These are phyloP conservation scores for Chascanopsetta lugubris DNA, from an alignment of 2,113 vertebrate genomes.

Conservation along the genomic window DNA sequence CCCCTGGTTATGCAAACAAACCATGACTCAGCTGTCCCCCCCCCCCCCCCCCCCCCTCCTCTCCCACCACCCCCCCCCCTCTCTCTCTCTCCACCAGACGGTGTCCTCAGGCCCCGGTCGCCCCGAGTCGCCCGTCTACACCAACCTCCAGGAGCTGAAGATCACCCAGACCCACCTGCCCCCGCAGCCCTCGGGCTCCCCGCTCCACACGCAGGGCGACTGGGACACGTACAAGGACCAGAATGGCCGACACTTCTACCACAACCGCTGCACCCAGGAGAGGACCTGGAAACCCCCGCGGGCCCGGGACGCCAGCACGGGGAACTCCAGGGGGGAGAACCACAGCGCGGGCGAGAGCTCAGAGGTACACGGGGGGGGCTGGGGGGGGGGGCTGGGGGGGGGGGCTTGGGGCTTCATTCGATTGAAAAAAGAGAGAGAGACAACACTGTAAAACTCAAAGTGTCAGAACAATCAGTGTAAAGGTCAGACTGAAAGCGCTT, in stretches of 20 bases:
- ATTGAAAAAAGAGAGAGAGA: too few relatives aligned
- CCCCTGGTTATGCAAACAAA: constrained; percentile 11
- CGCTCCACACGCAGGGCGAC: constrained; percentile 85
- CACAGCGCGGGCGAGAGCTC: constrained; percentile 81
- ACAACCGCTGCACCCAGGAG: constrained; percentile 91
- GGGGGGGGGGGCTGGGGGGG: too few relatives aligned
- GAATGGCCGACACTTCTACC: constrained; percentile 90
- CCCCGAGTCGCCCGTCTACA: constrained; percentile 92
- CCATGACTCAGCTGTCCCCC: too few relatives aligned
- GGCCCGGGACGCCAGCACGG: constrained; percentile 81
- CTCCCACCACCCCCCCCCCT: not conserved
- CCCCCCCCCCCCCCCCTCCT: too few relatives aligned
- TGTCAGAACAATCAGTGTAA: not conserved
- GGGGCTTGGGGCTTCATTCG: too few relatives aligned
- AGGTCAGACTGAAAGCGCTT: not conserved
- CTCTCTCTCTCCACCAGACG: constrained; percentile 74
- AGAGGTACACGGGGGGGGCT: too few relatives aligned
- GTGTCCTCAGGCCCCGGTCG: constrained; percentile 85
- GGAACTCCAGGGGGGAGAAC: constrained; percentile 77
- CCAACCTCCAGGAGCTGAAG: constrained; percentile 96
- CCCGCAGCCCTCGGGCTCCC: constrained; percentile 84
- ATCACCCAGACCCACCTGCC: constrained; percentile 86
- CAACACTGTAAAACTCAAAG: not conserved
- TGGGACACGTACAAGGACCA: constrained; percentile 94
- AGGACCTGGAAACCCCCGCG: constrained; percentile 95